Evolutionary conservation across 1,140 invertebrate genomes (phyloP), one percentile per base, ranked within the genome.

Genomic region (Drosophila willistoni): DNA sequence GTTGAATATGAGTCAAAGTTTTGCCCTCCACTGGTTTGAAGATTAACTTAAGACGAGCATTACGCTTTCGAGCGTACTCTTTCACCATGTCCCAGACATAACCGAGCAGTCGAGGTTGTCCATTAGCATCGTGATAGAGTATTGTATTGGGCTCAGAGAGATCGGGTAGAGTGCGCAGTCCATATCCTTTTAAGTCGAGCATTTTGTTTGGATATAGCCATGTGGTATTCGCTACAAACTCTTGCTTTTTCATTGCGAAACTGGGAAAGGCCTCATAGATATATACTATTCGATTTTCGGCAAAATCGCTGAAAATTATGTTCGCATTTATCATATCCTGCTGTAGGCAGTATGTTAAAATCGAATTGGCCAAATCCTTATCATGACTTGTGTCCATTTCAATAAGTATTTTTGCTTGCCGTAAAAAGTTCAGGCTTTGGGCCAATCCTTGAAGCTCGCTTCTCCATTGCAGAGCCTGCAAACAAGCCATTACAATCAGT

Each of bases 131-230:
- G 0, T 44, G 7, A 33, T 82, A 74, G 17, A 87, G 55, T 10
- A 86, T 79, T 0, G 83, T 79, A 7, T 79, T 89, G 5, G 83
- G 83, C n/a, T 83, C 83, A 0, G 83, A 87, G 10, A 71, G 74
- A 61, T 86, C 83, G 0, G 83, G 83, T 7, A 87, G 57, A 0
- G 84, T 83, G 2, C 76, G 68, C 0, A 86, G 29, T 0, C 0
- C 5, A n/a, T 34, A 64, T 0, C 62, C 69, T 3, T 63, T 55
- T 0, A 86, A 41, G 17, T 86, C 54, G 2, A n/a, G 7, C 1
- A 64, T 65, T 60, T 86, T 87, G n/a, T 86, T 64, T 1, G 78
- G 71, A 42, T 75, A 85, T 1, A 84, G 34, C 17, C 7, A 51
- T 3, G 44, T 12, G 12, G 2, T 3, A 22, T 51, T 19, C 3